Conservation (phyloP, 1,140 invertebrate genomes). For the Campoletis sonorensis region DNA sequence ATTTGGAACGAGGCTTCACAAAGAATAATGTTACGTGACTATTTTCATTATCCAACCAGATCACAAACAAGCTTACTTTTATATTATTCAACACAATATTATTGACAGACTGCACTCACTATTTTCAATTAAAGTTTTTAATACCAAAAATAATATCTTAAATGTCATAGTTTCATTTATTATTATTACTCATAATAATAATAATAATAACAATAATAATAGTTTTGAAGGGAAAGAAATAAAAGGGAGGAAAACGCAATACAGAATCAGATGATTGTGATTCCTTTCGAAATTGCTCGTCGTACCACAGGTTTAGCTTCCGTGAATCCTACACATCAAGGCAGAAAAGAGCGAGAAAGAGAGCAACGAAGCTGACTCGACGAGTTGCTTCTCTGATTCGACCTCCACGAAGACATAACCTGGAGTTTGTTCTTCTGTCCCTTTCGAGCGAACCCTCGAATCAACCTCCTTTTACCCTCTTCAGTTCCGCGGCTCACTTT, state of each 20-base stretch:
- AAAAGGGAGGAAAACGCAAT: neutral
- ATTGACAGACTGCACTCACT: no score
- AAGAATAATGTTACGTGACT: no score
- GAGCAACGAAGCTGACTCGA: constrained; percentile 56
- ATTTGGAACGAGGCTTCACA: no score
- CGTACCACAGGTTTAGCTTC: neutral
- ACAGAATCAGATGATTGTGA: constrained; percentile 2
- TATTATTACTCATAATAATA: no score
- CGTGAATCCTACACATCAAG: neutral
- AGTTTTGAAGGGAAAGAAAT: neutral
- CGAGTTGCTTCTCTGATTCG: constrained; percentile 39
- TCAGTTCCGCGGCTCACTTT: constrained; percentile 36
- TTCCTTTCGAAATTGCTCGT: constrained; percentile 20
- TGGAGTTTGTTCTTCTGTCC: constrained; percentile 22
- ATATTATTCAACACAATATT: no score
- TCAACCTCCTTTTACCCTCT: neutral
- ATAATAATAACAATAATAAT: neutral
- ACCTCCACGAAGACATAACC: constrained; percentile 50
- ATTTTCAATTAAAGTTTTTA: no score
- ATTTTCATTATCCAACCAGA: no score
- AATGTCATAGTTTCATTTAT: no score
- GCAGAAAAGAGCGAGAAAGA: constrained; percentile 39
- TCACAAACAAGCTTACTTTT: no score
- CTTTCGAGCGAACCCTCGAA: constrained; percentile 15
- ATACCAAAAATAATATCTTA: no score